A percentile compares a stretch with the other conserved stretches of the same genome.
phyloP scores from a whole-genome alignment of 2,113 vertebrate genomes.

The Emydocephalus ijimae region DNA sequence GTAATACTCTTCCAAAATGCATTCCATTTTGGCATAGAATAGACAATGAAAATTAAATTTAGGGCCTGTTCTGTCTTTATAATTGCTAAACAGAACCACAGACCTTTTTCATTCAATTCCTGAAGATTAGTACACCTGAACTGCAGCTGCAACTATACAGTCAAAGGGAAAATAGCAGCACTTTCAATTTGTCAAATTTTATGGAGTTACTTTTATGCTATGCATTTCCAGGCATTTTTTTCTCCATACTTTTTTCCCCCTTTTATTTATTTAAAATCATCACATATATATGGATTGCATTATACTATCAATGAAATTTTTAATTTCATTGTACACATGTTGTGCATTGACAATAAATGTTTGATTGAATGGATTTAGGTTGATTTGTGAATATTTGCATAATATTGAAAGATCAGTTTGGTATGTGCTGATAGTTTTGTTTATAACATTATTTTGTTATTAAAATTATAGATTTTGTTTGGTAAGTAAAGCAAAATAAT shows the following conservation, averaged over 20 bases:
- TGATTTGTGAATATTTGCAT: background rate
- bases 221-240: background rate
- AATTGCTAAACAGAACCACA: background rate
- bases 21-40: background rate
- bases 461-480: background rate
- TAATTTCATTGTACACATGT: too few species aligned
- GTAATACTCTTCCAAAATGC: background rate
- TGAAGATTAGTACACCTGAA: background rate
- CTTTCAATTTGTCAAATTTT: background rate
- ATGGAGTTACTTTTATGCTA: background rate
- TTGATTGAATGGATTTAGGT: background rate
- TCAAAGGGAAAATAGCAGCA: background rate
- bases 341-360: background rate
- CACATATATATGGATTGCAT: background rate
- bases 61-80: background rate
- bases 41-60: background rate
- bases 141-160: background rate
- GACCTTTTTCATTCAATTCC: background rate
- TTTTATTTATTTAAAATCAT: background rate
- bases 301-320: background rate
- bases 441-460: background rate
- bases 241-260: background rate
- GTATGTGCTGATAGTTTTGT: background rate
- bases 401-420: background rate
- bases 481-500: background rate